Evolutionary conservation across 2,797 vertebrate genomes (phyloP).

Genomic region (Acanthurus lineatus): DNA sequence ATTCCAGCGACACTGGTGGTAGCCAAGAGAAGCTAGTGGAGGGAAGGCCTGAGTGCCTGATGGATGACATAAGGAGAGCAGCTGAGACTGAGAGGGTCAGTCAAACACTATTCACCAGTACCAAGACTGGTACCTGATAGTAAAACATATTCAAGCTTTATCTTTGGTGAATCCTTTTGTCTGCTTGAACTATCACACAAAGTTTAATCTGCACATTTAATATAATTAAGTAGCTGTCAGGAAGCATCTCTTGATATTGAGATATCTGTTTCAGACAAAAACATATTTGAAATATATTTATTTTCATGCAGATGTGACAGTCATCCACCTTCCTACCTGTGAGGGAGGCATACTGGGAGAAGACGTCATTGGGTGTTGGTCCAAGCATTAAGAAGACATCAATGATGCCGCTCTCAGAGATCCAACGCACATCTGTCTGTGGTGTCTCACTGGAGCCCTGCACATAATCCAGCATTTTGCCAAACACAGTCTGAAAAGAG

Average conservation of each 20-base stretch:
- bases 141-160: neutral
- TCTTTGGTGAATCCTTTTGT: too few species aligned
- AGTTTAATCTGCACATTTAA: neutral
- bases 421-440: constrained; percentile 95
- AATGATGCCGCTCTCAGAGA: constrained; percentile 94
- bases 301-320: neutral
- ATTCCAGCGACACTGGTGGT: constrained; percentile 98
- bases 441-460: constrained; percentile 92
- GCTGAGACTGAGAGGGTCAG: neutral
- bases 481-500: constrained; percentile 84
- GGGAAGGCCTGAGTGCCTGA: constrained; percentile 94
- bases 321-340: constrained; percentile 83
- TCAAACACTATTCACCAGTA: neutral
- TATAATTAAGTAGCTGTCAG: neutral
- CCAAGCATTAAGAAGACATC: constrained; percentile 93
- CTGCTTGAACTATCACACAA: neutral
- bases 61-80: neutral
- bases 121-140: neutral
- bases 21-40: constrained; percentile 90
- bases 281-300: neutral
- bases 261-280: neutral
- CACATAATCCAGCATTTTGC: constrained; percentile 89
- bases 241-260: too few species aligned
- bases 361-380: constrained; percentile 86
- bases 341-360: constrained; percentile 91